phyloP scores from a whole-genome alignment of 1,140 invertebrate species.

The Zophobas atratus region DNA sequence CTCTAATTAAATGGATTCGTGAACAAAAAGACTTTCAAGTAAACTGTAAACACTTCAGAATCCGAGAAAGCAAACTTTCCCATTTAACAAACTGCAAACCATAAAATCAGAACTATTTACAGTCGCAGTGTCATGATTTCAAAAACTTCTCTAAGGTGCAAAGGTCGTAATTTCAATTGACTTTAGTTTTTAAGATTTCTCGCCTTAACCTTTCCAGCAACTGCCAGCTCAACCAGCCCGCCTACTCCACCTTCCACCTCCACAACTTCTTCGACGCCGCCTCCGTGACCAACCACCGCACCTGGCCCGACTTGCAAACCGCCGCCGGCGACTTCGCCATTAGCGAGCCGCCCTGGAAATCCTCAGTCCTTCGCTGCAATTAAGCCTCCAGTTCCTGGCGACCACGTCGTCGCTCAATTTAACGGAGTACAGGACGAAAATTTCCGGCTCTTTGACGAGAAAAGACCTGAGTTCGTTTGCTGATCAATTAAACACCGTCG shows the following conservation, averaged over 20 bases:
- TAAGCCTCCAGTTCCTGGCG: constrained; percentile 74
- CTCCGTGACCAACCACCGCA: constrained; percentile 72
- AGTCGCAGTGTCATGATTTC: no score
- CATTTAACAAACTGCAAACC: no score
- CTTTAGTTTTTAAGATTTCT: no score
- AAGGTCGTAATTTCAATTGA: no score
- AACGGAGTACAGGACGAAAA: constrained; percentile 75
- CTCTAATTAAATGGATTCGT: no score
- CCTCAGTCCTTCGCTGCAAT: constrained; percentile 73
- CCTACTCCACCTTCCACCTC: constrained; percentile 81
- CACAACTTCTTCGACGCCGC: constrained; percentile 65
- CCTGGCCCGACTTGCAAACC: constrained; percentile 73
- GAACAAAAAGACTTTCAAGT: no score
- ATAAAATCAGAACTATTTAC: no score
- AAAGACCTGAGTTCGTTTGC: constrained; percentile 81
- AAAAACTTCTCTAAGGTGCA: no score
- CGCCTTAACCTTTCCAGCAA: constrained; percentile 69
- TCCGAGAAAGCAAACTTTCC: no score
- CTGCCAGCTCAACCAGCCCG: constrained; percentile 78
- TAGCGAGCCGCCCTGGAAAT: constrained; percentile 69
- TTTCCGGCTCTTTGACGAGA: constrained; percentile 77
- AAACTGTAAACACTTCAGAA: no score
- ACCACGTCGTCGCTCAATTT: constrained; percentile 78
- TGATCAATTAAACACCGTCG: constrained; percentile 82
- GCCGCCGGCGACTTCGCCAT: constrained; percentile 69